These are phyloP conservation scores for Pandion haliaetus DNA, from an alignment of 2,113 vertebrate genomes.

Conservation along the genomic window DNA sequence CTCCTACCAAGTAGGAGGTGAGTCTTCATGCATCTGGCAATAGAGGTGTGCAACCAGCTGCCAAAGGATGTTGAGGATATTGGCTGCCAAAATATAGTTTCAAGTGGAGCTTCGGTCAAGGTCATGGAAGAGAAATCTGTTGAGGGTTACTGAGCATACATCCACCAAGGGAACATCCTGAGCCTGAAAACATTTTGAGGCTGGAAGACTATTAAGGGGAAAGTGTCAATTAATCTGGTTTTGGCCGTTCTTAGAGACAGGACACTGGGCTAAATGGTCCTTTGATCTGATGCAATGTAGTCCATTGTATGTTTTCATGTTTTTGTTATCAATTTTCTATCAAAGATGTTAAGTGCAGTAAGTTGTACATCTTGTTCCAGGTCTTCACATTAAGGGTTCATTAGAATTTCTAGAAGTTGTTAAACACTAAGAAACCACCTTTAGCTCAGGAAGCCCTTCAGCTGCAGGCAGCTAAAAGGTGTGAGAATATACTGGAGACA, in stretches of 20 bases:
- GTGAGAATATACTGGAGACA: neutral
- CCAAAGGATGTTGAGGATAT: neutral
- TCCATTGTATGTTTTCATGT: neutral
- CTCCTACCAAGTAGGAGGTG: neutral
- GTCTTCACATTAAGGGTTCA: neutral
- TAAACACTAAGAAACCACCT: neutral
- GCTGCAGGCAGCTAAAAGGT: neutral
- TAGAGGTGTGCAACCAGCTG: neutral
- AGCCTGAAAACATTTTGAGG: neutral
- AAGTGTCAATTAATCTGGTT: neutral
- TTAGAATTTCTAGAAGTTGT: neutral
- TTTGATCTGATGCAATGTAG: neutral
- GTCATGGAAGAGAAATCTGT: neutral
- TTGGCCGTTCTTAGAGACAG: neutral
- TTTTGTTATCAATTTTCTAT: neutral
- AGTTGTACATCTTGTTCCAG: neutral
- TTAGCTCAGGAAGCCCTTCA: neutral
- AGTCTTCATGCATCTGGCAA: neutral
- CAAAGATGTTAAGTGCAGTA: neutral
- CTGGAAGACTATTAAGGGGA: neutral
- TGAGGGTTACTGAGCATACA: neutral
- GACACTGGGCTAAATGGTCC: neutral
- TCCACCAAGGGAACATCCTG: neutral
- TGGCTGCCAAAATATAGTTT: neutral
- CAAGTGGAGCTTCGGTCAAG: neutral